Base-by-base conservation (phyloP, 2,797 vertebrate species). In the Anableps anableps region DNA sequence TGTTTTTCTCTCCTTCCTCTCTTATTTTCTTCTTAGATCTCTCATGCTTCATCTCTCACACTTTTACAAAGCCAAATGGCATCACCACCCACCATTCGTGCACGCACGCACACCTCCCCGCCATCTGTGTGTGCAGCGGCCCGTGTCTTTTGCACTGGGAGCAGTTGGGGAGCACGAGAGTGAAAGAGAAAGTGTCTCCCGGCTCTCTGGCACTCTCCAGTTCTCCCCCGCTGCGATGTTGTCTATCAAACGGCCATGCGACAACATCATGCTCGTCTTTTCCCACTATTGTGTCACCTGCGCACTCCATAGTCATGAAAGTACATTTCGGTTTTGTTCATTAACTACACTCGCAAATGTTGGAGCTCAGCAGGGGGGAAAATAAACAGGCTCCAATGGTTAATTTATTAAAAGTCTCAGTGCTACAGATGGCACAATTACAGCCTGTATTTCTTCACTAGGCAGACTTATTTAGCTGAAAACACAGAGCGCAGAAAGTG, bases 61-160 rank as follows among this genome's bases (percentile, higher is more conserved):
- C 85, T 91, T 83, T 89, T 81, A 90, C 88, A 80, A 81, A 90
- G 83, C 87, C 43, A 78, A 86, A 93, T 90, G 89, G 86, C 90
- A 86, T 92, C 89, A 91, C 90, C 90, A 90, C 84, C 79, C 85
- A 89, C 9, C 73, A 36, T 73, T 21, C 77, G 77, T 55, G 4
- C 83, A 53, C 79, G 77, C 87, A 79, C 80, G 77, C 85, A 75
- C 87, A 86, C 89, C 80, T 88, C 83, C 76, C 86, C 74, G 85
- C 94, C 94, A 95, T 95, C 94, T 94, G 93, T 93, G 88, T 93
- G 94, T 90, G 89, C 93, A 93, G 90, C 88, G 81, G 93, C 89
- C 91, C 89, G 78, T 95, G 90, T 90, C 91, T 91, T 88, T 89
- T 89, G 91, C 92, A 93, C 92, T 83, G 88, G 86, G 93, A 93